Conservation (phyloP, 2,797 vertebrate species). For the Epinephelus coioides region DNA sequence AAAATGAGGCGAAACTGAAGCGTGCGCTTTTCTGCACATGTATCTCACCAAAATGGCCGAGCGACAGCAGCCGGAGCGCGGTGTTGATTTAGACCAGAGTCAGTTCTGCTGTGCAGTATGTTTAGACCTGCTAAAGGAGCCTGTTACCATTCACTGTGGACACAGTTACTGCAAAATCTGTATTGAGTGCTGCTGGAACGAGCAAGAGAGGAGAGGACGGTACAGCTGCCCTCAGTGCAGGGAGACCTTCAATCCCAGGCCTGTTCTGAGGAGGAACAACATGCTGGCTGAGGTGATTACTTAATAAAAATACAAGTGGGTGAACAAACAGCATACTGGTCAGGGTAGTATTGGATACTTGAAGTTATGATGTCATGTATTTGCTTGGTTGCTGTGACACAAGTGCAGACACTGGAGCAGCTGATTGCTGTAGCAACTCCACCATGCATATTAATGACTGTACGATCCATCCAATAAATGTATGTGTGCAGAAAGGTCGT, state of each 20-base stretch:
- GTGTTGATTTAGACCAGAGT: background rate
- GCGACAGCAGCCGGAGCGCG: fast-evolving
- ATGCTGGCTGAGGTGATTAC: slow-evolving; percentile 53
- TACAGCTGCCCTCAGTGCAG: slow-evolving; percentile 41
- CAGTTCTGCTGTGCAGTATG: slow-evolving; percentile 34
- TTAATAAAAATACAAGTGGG: no score
- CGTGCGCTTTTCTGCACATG: fast-evolving
- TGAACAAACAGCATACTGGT: no score
- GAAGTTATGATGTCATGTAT: no score
- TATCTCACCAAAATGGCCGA: background rate
- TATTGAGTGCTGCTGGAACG: slow-evolving; percentile 26
- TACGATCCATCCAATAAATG: no score
- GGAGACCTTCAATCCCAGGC: slow-evolving; percentile 17
- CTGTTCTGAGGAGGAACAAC: slow-evolving; percentile 39
- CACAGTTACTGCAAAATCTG: slow-evolving; percentile 35
- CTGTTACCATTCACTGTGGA: slow-evolving; percentile 31
- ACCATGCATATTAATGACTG: no score
- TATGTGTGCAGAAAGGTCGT: no score
- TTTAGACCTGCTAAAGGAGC: slow-evolving; percentile 11
- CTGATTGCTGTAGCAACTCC: no score
- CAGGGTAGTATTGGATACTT: no score
- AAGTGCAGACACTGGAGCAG: no score
- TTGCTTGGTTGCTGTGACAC: no score
- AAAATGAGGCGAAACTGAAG: background rate
- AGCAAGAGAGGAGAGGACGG: background rate